Conservation (phyloP, 2,113 vertebrate genomes). For the Thunnus maccoyii region DNA sequence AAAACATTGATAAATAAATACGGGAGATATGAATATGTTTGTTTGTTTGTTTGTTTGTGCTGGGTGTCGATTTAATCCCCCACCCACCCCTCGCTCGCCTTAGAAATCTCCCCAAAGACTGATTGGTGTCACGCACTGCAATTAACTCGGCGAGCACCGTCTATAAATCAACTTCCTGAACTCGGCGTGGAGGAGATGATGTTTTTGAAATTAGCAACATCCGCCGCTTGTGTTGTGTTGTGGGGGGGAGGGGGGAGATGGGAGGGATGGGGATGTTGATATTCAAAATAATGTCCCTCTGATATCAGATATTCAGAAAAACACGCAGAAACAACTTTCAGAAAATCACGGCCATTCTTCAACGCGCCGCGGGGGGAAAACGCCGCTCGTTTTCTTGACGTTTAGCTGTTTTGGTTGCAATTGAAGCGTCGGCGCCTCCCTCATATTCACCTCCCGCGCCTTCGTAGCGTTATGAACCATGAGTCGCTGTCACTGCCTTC, state of each 20-base stretch:
- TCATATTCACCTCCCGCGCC: conserved; percentile 51
- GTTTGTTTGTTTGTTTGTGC: conserved; percentile 81
- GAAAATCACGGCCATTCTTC: conserved; percentile 86
- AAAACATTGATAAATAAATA: conserved; percentile 88
- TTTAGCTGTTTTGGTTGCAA: conserved; percentile 67
- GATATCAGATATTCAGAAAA: conserved; percentile 78
- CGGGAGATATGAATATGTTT: conserved; percentile 83
- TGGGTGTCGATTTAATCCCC: conserved; percentile 75
- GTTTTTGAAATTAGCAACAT: conserved; percentile 95
- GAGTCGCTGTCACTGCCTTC: conserved; percentile 57
- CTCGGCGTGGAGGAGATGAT: conserved; percentile 90
- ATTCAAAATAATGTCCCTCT: conserved; percentile 74
- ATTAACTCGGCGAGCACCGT: conserved; percentile 85
- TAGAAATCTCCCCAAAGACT: conserved; percentile 82
- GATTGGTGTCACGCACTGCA: conserved; percentile 86
- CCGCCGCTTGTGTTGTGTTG: conserved; percentile 90
- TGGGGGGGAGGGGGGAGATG: neutral
- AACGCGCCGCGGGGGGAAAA: conserved; percentile 53
- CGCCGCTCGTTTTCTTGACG: conserved; percentile 73
- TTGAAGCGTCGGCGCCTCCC: conserved; percentile 59
- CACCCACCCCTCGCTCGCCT: conserved; percentile 70
- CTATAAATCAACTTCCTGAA: conserved; percentile 98
- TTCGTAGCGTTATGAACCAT: conserved; percentile 58
- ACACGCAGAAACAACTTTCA: conserved; percentile 78
- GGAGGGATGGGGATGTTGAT: conserved; percentile 24